These are phyloP conservation scores for Agriopis marginaria DNA, from an alignment of 2,888 invertebrate genomes.

Conservation along the genomic window DNA sequence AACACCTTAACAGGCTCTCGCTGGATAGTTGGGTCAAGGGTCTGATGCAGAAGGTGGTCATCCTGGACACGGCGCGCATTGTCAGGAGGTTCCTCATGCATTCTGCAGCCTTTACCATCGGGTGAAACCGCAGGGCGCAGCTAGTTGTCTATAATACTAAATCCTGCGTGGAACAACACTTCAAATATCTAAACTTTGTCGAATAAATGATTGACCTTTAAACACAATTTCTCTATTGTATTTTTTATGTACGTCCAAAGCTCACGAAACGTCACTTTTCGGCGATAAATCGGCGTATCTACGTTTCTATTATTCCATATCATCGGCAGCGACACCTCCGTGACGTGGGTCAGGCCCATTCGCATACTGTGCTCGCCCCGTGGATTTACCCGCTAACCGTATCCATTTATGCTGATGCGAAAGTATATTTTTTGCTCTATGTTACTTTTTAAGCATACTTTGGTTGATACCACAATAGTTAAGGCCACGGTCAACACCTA, in stretches of 20 bases:
- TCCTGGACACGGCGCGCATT: no score
- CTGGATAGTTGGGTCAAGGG: no score
- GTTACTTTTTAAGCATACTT: no score
- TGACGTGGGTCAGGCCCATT: constrained; percentile 25
- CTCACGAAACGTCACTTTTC: background rate
- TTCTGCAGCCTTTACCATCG: no score
- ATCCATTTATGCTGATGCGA: background rate
- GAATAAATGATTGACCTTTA: background rate
- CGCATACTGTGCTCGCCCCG: background rate
- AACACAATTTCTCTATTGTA: constrained; percentile 6
- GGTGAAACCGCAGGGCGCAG: no score
- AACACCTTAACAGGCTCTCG: no score
- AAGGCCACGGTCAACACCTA: no score
- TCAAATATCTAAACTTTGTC: no score
- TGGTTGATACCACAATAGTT: background rate
- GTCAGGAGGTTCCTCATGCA: no score
- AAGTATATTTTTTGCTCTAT: background rate
- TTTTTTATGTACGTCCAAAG: background rate
- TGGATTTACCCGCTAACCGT: background rate
- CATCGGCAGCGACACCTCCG: constrained; percentile 20
- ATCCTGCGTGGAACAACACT: no score
- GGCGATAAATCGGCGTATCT: constrained; percentile 10
- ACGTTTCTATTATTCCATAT: constrained; percentile 21
- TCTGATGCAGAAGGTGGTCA: no score
- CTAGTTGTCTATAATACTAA: no score